Conservation (phyloP, 2,113 vertebrate genomes). For the Athene noctua region DNA sequence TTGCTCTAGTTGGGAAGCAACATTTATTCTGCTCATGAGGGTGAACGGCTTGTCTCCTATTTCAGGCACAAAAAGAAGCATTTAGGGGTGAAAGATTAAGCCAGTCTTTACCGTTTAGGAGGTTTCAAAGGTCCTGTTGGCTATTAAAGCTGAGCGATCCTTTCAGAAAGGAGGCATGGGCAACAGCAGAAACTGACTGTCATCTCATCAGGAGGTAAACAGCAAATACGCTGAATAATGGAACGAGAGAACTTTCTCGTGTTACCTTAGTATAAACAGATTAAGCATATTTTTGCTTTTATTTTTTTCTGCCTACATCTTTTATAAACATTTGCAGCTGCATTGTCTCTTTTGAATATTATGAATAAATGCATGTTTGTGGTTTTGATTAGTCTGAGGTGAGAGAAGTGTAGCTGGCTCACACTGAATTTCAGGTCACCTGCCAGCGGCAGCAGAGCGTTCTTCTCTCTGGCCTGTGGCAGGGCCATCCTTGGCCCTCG, state of each 20-base stretch:
- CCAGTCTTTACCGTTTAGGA: not conserved
- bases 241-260: not conserved
- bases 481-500: accelerated
- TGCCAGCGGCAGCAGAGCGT: accelerated
- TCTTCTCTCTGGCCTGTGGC: not conserved
- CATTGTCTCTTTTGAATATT: conserved; percentile 9
- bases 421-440: accelerated
- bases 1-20: not conserved
- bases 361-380: conserved; percentile 19
- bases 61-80: not conserved
- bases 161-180: not conserved
- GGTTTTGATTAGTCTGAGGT: not conserved
- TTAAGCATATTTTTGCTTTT: conserved; percentile 37
- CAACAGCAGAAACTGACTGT: not conserved
- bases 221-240: not conserved
- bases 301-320: conserved; percentile 12
- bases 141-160: not conserved
- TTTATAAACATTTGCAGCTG: conserved; percentile 2
- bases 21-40: not conserved
- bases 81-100: not conserved
- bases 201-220: not conserved
- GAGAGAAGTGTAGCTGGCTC: not conserved
- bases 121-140: not conserved
- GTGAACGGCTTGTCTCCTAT: not conserved
- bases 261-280: conserved; percentile 2